These are phyloP conservation scores for Rutpela maculata DNA, from an alignment of 2,888 invertebrate species.

Conservation along the genomic window DNA sequence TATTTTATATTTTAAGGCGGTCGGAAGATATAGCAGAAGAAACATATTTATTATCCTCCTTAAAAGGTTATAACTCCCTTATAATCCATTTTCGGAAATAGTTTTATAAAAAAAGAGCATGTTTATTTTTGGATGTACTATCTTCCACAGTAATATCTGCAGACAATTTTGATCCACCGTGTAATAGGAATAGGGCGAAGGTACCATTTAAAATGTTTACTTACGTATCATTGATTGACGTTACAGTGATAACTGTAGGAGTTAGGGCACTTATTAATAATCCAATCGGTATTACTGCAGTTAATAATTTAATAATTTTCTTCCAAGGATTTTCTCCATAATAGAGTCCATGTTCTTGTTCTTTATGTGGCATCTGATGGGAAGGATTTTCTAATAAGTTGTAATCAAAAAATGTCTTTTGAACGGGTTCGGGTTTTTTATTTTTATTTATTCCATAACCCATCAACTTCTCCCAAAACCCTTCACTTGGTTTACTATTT, in stretches of 20 bases:
- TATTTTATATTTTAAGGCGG: no score
- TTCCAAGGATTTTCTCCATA: constrained; percentile 76
- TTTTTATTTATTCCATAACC: constrained; percentile 31
- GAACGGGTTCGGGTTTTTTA: constrained; percentile 38
- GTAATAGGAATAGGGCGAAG: no score
- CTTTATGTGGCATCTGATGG: constrained; percentile 40
- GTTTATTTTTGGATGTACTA: no score
- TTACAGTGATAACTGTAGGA: constrained; percentile 80
- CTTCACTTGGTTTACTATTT: constrained; percentile 11
- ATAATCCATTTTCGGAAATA: no score
- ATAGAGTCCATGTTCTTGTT: constrained; percentile 39
- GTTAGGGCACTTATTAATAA: constrained; percentile 83
- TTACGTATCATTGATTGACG: constrained; percentile 69
- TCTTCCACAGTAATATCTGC: no score
- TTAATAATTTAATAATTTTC: constrained; percentile 79
- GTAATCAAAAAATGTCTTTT: constrained; percentile 56
- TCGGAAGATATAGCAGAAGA: no score
- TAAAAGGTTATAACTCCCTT: no score
- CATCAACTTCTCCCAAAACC: constrained; percentile 49
- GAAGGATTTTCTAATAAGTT: constrained; percentile 57
- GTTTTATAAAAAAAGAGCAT: no score
- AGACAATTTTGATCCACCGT: no score
- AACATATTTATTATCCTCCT: no score
- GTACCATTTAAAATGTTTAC: constrained; percentile 51
- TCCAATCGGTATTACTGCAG: constrained; percentile 83